Evolutionary conservation across 2,888 invertebrate genomes (phyloP).

Genomic region (Podabrus alpinus): DNA sequence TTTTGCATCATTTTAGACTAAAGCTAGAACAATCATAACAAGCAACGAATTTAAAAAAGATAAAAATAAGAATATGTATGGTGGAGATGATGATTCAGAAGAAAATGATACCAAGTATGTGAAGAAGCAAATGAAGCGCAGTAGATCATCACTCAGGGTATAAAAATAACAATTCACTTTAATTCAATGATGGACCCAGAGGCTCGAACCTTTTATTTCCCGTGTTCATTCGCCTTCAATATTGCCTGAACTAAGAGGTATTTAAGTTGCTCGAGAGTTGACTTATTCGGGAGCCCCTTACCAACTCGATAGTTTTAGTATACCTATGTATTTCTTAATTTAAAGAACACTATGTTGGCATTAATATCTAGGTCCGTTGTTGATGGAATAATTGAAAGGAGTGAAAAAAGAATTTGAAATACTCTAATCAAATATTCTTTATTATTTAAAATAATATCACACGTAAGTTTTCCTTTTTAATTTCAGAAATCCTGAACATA

Average conservation of each 20-base stretch:
- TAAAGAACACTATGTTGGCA: not conserved
- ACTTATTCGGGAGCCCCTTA: no score
- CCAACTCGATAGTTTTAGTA: no score
- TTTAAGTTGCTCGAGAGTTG: no score
- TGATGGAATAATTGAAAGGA: not conserved
- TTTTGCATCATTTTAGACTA: not conserved
- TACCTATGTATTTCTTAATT: no score
- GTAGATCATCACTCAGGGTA: constrained; percentile 41
- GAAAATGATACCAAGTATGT: constrained; percentile 51
- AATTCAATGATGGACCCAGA: not conserved
- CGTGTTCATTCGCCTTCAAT: no score
- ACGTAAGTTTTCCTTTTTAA: not conserved
- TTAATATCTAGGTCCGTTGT: not conserved
- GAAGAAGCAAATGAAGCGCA: constrained; percentile 47
- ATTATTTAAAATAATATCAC: not conserved
- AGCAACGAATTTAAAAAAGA: not conserved
- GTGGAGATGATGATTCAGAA: constrained; percentile 42
- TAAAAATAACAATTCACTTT: not conserved
- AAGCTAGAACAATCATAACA: not conserved
- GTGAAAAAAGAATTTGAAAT: not conserved
- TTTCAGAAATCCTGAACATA: not conserved
- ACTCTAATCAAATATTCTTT: constrained; percentile 14
- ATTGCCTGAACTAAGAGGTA: no score
- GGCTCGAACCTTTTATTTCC: no score
- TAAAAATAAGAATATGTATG: not conserved